Base-by-base conservation (phyloP, 2,113 vertebrate species). In the Centropus unirufus region DNA sequence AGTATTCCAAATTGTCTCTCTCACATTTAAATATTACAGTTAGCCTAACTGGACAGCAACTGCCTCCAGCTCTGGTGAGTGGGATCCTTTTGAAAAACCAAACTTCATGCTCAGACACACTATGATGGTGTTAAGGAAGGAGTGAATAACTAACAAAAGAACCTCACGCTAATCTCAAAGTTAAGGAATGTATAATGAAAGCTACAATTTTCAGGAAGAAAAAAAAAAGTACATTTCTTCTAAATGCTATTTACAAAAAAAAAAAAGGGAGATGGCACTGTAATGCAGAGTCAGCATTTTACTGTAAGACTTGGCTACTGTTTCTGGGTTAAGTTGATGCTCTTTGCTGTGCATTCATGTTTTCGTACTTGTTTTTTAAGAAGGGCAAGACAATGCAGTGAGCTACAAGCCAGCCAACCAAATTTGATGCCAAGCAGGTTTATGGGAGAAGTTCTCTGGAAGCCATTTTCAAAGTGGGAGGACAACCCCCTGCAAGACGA, bases 251-350 rank as follows among this genome's bases (percentile, higher is more conserved):
- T 36, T 36, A 36, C 36, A 36, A 36, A 36, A 36, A 36, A 36
- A 36, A 36, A 36, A 36, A 36, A 66, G 12, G 32, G 3, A 44
- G n/a, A 27, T 23, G 9, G 21, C 18, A 70, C 6, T 1, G 3
- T 8, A 63, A 34, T 39, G 39, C 63, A 34, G 16, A 79, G 7
- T 22, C 22, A 51, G 17, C 12, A 51, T n/a, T 55, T n/a, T 5
- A 8, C 17, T 22, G 1, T 2, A 26, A 54, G 62, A 51, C 3
- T 36, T 17, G 1, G 2, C 9, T 36, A 14, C 9, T 8, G 2
- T 7, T 57, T 64, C 72, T 14, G 30, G 49, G 44, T 64, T n/a
- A 44, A 13, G 51, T 4, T 47, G 47, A 26, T 42, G 36, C 30
- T 87, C 13, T 4, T 5, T 55, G 27, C 47, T 78, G 8, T 52